phyloP scores from a whole-genome alignment of 2,113 vertebrate species.

The Leptobrachium leishanense region DNA sequence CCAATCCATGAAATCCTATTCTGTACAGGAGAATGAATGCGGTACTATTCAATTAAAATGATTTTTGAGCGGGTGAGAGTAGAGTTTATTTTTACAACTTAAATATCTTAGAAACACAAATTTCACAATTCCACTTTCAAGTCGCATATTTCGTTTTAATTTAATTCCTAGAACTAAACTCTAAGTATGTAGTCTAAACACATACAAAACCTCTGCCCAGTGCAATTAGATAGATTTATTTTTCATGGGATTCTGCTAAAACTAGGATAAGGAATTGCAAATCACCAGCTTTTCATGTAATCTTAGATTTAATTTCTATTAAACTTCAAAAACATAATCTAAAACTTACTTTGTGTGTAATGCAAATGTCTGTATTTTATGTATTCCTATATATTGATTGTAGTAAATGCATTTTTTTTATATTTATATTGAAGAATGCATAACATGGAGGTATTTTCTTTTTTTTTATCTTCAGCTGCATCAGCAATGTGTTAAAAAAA shows the following conservation, averaged over 20 bases:
- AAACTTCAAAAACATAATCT: too few relatives aligned
- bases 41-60: neutral
- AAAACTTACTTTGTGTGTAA: too few relatives aligned
- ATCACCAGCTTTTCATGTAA: neutral
- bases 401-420: too few relatives aligned
- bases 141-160: neutral
- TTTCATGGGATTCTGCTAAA: slow-evolving; percentile 1
- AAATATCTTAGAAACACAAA: neutral
- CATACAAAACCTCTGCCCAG: neutral
- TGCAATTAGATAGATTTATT: slow-evolving; percentile 27
- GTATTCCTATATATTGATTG: too few relatives aligned
- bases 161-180: slow-evolving; percentile 35
- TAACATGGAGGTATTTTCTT: too few relatives aligned
- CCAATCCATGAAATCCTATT: neutral
- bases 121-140: too few relatives aligned
- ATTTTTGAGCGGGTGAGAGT: neutral
- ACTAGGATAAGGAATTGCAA: slow-evolving; percentile 8
- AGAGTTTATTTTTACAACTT: slow-evolving; percentile 22
- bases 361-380: too few relatives aligned
- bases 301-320: neutral
- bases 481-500: too few relatives aligned
- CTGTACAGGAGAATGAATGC: neutral
- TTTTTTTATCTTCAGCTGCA: too few relatives aligned
- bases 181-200: slow-evolving; percentile 22
- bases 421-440: too few relatives aligned